Evolutionary conservation across 2,797 vertebrate species (phyloP).

Genomic region (Notolabrus celidotus): DNA sequence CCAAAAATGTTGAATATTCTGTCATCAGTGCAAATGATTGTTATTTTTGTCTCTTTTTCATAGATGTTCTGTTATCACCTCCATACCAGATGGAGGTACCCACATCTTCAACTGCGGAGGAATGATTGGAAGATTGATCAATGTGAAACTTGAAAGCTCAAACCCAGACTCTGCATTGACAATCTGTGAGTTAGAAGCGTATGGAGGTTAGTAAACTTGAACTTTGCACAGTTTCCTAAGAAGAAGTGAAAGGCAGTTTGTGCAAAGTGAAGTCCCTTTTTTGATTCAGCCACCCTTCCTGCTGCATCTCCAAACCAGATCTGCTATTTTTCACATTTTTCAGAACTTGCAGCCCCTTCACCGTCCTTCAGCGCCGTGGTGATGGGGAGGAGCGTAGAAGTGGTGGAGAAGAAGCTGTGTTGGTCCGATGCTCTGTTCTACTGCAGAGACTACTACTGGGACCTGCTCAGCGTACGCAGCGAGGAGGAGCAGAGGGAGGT

Average conservation of each 20-base stretch:
- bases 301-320: neutral
- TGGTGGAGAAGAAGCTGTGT: constrained; percentile 31
- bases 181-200: constrained; percentile 1
- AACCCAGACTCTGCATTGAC: accelerated
- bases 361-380: neutral
- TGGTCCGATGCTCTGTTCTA: constrained; percentile 45
- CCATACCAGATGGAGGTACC: neutral
- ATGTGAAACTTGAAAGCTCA: neutral
- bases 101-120: neutral
- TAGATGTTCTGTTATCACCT: neutral
- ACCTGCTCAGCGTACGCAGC: constrained; percentile 35
- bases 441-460: constrained; percentile 43
- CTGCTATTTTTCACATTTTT: neutral
- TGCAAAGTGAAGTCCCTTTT: too few species aligned
- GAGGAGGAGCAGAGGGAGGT: constrained; percentile 35
- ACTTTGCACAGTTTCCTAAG: neutral
- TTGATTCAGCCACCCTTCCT: neutral
- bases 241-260: too few species aligned
- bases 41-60: neutral
- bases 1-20: too few species aligned
- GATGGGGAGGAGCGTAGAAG: neutral
- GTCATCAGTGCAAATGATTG: neutral
- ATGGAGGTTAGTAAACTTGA: constrained; percentile 1
- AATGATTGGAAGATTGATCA: constrained; percentile 13
- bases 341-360: neutral